Evolutionary conservation across 1,140 invertebrate species (phyloP).

Genomic region (Bombus cullumanus): DNA sequence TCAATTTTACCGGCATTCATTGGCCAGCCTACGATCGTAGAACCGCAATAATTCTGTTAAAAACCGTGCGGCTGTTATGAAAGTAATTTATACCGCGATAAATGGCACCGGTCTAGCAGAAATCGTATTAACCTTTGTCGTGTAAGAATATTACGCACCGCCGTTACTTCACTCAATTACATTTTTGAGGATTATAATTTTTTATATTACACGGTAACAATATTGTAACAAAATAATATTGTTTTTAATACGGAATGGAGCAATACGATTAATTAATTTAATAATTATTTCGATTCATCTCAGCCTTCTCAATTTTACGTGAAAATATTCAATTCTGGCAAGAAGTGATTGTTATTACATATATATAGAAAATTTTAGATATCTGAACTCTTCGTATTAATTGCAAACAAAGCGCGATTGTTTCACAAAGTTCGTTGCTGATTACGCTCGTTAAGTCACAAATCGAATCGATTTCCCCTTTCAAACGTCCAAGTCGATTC

Average conservation of each 20-base stretch:
- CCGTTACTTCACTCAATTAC: not conserved
- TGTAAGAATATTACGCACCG: not conserved
- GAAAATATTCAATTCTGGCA: no score
- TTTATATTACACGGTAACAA: not conserved
- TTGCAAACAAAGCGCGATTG: no score
- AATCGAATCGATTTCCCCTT: slow-evolving; percentile 25
- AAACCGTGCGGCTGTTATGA: slow-evolving; percentile 3
- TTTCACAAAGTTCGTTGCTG: no score
- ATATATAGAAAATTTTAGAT: no score
- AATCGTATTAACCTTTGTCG: not conserved
- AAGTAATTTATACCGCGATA: not conserved
- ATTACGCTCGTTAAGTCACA: not conserved
- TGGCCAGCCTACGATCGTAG: not conserved
- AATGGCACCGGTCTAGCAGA: not conserved
- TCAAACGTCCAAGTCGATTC: not conserved
- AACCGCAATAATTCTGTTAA: slow-evolving; percentile 1
- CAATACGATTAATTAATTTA: no score
- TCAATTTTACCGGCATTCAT: slow-evolving; percentile 1
- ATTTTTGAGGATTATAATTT: not conserved
- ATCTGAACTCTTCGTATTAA: no score
- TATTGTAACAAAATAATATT: not conserved
- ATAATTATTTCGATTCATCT: no score
- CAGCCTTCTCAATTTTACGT: no score
- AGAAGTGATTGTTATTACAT: no score
- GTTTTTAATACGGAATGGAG: no score